Percentiles rank a stretch among this genome's conserved stretches.
These are phyloP conservation scores for Apis laboriosa DNA, from an alignment of 1,140 invertebrate species.

Conservation along the genomic window DNA sequence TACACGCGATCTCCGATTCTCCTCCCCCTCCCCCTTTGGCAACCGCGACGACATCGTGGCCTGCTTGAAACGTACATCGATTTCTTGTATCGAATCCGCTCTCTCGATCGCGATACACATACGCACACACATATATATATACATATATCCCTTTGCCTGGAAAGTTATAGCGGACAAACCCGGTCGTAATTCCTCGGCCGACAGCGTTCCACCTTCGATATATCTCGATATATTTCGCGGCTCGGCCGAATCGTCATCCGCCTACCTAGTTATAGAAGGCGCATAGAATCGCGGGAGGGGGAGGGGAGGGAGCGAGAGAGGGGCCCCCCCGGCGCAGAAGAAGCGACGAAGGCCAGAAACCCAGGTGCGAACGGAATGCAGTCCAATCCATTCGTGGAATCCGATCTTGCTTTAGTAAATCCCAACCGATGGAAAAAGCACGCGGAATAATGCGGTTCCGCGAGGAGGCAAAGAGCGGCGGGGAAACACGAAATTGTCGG, in stretches of 20 bases:
- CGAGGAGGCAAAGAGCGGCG: slow-evolving; percentile 31
- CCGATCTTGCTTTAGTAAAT: slow-evolving; percentile 75
- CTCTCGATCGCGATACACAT: slow-evolving; percentile 40
- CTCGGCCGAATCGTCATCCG: slow-evolving; percentile 37
- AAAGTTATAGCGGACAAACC: slow-evolving; percentile 35
- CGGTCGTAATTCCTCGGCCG: slow-evolving; percentile 45
- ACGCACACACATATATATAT: too few species aligned
- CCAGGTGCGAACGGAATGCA: slow-evolving; percentile 80
- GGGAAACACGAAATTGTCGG: slow-evolving; percentile 62
- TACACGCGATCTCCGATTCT: slow-evolving; percentile 17
- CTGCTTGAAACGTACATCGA: slow-evolving; percentile 50
- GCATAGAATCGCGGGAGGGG: background rate
- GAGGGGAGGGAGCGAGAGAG: background rate
- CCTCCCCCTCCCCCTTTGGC: background rate
- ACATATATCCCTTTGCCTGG: background rate
- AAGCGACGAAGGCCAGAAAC: slow-evolving; percentile 69
- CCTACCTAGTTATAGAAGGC: slow-evolving; percentile 36
- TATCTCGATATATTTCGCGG: slow-evolving; percentile 50
- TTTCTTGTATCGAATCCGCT: slow-evolving; percentile 37
- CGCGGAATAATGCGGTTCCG: slow-evolving; percentile 71
- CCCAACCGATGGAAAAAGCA: slow-evolving; percentile 74
- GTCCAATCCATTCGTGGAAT: slow-evolving; percentile 80
- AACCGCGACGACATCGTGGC: slow-evolving; percentile 20
- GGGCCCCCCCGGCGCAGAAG: slow-evolving; percentile 57
- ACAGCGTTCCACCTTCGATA: slow-evolving; percentile 32